Evolutionary conservation across 1,140 invertebrate species (phyloP).

Genomic region (Leptonema lineaticorne): DNA sequence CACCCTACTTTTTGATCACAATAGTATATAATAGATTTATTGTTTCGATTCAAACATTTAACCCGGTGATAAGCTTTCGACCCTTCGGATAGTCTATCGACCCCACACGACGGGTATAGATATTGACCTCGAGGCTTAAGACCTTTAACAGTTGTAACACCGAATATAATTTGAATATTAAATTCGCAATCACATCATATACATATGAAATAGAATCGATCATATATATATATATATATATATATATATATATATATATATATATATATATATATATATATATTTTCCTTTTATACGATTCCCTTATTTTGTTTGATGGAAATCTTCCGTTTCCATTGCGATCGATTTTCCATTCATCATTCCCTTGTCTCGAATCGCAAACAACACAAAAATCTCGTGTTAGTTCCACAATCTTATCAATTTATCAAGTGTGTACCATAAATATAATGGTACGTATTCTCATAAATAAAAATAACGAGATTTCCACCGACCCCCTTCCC

Average conservation of each 20-base stretch:
- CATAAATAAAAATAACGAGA: conserved; percentile 37
- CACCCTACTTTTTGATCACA: no score
- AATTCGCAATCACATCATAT: no score
- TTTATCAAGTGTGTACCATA: conserved; percentile 33
- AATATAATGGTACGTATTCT: conserved; percentile 22
- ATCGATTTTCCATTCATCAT: conserved; percentile 27
- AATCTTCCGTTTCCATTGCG: conserved; percentile 7
- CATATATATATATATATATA: background rate
- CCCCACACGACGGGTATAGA: no score
- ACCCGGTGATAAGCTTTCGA: no score
- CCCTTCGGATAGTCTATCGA: no score
- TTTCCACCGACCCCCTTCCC: background rate
- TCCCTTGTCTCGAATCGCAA: background rate
- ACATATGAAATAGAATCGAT: background rate
- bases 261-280: background rate
- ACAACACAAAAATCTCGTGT: conserved; percentile 16
- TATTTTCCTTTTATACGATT: background rate
- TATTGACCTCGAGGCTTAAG: no score
- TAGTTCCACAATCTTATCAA: conserved; percentile 33
- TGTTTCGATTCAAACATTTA: no score
- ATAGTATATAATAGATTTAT: no score
- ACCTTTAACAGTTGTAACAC: no score
- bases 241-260: background rate
- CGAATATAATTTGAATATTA: no score
- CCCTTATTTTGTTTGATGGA: conserved; percentile 3